Base-by-base conservation (phyloP, 2,888 invertebrate species). In the Sminthurides aquaticus region DNA sequence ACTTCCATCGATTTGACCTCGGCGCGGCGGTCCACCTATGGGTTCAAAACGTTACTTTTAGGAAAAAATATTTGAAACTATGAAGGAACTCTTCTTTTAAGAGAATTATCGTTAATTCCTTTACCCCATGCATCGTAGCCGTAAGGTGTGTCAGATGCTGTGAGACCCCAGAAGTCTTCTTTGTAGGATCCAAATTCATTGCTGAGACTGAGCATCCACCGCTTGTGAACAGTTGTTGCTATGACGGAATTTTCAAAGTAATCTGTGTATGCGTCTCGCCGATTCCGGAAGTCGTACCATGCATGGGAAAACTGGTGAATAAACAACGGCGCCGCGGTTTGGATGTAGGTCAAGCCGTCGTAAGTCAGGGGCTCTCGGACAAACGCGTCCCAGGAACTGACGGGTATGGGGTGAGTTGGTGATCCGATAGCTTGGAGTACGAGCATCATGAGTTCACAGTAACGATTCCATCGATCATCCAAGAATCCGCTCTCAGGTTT, bases 121-220 rank as follows among this genome's bases (percentile, higher is more conserved):
- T 18, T 52, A 52, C 52, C 52, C 60, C 60, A 60, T 5, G 34
- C 58, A 58, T 60, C 49, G 49, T 73, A 73, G 1, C 73, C 73
- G 24, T 70, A 68, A 1, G 69, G 68, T 1, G 71, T 71, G 29
- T 73, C 73, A 0, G 69, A 69, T 2, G 73, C 73, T 29, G 71
- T 71, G 11, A 71, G 27, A 25, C 73, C 73, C 73, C 73, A 73
- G 57, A 69, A 73, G 52, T 73, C 65, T 18, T 73, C 73, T 3
- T 34, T 43, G 52, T 73, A 73, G 1, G 64, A 57, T 0, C 65
- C 48, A 52, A 64, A 70, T 11, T 57, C 54, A 1, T 49, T 57
- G 5, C 60, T 55, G 34, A 70, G 62, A 25, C 66, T 67, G 18
- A 66, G 58, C 11, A 58, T 62, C 43, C 67, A 71, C 29, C 67